Conservation (phyloP, 92 coral and sea anemone species). For the Pocillopora grandis region DNA sequence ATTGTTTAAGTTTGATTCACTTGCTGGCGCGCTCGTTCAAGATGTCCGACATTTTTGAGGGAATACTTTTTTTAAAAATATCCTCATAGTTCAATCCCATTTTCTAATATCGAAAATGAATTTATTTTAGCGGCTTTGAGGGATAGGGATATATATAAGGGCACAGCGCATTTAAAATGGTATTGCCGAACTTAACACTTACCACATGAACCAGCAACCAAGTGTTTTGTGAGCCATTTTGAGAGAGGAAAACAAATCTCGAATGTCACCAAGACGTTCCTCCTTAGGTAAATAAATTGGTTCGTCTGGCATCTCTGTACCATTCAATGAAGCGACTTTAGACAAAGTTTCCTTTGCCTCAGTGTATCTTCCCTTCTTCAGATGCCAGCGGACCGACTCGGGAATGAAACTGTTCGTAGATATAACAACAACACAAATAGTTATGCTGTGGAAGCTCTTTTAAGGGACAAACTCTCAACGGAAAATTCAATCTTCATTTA, state of each 20-base stretch:
- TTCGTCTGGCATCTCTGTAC: constrained; percentile 29
- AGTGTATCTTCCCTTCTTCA: constrained; percentile 36
- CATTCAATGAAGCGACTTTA: constrained; percentile 41
- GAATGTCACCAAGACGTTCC: constrained; percentile 48
- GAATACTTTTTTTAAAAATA: too few species aligned
- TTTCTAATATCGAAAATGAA: too few species aligned
- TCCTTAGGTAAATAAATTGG: constrained; percentile 20
- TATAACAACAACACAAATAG: not conserved
- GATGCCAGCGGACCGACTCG: constrained; percentile 68
- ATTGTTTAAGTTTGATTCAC: not conserved
- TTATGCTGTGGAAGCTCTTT: not conserved
- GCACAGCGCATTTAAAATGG: too few species aligned
- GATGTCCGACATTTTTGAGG: too few species aligned
- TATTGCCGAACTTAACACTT: not conserved
- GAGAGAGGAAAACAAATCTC: constrained; percentile 35
- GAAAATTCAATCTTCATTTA: too few species aligned
- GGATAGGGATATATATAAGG: too few species aligned
- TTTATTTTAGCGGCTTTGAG: too few species aligned
- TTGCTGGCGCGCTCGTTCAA: too few species aligned
- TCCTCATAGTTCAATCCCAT: too few species aligned
- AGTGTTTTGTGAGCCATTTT: constrained; percentile 29
- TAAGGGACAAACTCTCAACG: too few species aligned
- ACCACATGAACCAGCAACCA: constrained; percentile 49
- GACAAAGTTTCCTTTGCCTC: constrained; percentile 39
- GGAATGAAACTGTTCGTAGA: constrained; percentile 39